Evolutionary conservation across 2,797 vertebrate genomes (phyloP).

Genomic region (Microctenopoma steveboyesi): DNA sequence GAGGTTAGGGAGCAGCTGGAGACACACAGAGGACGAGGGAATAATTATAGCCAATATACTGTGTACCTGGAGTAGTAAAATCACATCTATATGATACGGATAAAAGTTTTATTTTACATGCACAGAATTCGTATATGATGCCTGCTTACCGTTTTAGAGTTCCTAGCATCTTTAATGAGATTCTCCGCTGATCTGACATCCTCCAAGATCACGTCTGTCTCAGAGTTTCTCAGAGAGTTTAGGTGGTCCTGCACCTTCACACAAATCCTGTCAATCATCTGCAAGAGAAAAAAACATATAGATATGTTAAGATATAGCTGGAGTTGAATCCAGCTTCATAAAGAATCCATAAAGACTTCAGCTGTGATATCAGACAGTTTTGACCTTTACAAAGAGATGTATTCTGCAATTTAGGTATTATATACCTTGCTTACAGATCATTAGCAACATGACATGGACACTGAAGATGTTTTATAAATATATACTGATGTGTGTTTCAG

Average conservation of each 20-base stretch:
- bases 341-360: too few species aligned
- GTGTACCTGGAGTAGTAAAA: neutral
- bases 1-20: slow-evolving; percentile 92
- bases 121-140: neutral
- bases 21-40: neutral
- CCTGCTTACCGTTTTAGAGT: slow-evolving; percentile 93
- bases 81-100: neutral
- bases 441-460: too few species aligned
- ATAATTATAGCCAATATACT: neutral
- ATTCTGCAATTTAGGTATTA: too few species aligned
- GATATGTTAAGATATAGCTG: neutral
- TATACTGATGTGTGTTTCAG: too few species aligned
- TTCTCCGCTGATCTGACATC: slow-evolving; percentile 92
- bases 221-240: slow-evolving; percentile 92
- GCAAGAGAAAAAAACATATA: slow-evolving; percentile 29
- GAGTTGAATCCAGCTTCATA: neutral
- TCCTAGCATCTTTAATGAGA: slow-evolving; percentile 94
- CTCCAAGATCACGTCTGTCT: slow-evolving; percentile 88
- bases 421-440: too few species aligned
- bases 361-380: too few species aligned
- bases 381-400: too few species aligned
- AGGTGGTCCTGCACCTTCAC: slow-evolving; percentile 98
- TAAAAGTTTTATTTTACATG: neutral
- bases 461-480: too few species aligned
- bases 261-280: slow-evolving; percentile 98